These are phyloP conservation scores for Orestias chungarensis DNA, from an alignment of 2,797 vertebrate species.

Conservation along the genomic window DNA sequence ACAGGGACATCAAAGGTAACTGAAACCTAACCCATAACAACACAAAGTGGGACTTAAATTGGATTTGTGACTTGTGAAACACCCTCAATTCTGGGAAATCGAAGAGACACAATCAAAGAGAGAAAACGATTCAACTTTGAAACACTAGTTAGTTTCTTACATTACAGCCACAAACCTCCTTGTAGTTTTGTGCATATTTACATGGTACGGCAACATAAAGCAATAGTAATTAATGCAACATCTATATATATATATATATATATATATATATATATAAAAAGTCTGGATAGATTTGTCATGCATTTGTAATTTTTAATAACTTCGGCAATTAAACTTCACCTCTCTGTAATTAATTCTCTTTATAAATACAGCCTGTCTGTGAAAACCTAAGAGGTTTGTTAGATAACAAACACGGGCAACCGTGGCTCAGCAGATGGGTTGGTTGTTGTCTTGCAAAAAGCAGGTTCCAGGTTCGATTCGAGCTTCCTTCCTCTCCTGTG, in stretches of 20 bases:
- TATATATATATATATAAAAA: no score
- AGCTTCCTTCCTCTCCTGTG: no score
- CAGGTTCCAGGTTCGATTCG: no score
- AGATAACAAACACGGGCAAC: no score
- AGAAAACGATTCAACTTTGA: not conserved
- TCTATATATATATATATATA: no score
- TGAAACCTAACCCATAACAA: conserved; percentile 14
- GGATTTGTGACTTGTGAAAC: conserved; percentile 18
- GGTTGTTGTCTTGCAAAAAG: no score
- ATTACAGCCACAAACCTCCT: not conserved
- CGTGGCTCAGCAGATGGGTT: no score
- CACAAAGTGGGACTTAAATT: conserved; percentile 38
- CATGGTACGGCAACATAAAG: not conserved
- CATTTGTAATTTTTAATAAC: not conserved
- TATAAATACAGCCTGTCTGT: not conserved
- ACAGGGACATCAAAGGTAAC: conserved; percentile 93
- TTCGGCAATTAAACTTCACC: not conserved
- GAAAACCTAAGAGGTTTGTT: no score
- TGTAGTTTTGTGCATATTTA: not conserved
- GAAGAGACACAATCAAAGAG: no score
- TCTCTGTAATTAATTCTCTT: not conserved
- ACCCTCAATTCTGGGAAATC: not conserved
- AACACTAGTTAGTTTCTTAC: not conserved
- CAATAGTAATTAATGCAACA: no score
- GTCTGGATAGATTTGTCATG: not conserved